phyloP scores from a whole-genome alignment of 2,888 invertebrate species.

The Tridacna gigas region DNA sequence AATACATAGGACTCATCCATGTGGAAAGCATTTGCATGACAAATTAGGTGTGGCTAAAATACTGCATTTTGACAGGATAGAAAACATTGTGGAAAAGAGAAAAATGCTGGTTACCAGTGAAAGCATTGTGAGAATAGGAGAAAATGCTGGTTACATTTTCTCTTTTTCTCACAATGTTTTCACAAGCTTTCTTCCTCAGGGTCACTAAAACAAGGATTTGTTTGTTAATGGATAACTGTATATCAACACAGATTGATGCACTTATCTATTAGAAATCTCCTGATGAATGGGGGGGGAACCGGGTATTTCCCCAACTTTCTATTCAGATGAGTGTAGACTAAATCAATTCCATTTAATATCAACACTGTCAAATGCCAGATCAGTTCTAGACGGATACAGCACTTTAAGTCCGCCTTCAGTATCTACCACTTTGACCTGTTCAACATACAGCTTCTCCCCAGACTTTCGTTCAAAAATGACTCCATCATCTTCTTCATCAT shows the following conservation, averaged over 20 bases:
- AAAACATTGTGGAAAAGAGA: too few relatives aligned
- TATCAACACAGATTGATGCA: too few relatives aligned
- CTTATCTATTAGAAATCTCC: too few relatives aligned
- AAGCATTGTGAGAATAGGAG: not conserved
- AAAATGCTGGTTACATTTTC: constrained; percentile 3
- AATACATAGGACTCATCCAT: too few relatives aligned
- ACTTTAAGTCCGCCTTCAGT: constrained; percentile 89
- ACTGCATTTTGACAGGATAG: too few relatives aligned
- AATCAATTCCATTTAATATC: constrained; percentile 23
- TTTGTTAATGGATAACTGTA: too few relatives aligned
- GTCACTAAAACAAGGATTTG: too few relatives aligned
- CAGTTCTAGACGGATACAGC: constrained; percentile 92
- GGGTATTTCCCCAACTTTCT: not conserved
- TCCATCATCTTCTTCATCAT: constrained; percentile 52
- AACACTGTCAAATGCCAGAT: constrained; percentile 85
- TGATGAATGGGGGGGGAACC: not conserved
- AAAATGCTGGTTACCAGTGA: not conserved
- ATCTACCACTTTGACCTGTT: constrained; percentile 91
- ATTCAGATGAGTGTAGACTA: not conserved
- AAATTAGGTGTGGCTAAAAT: too few relatives aligned
- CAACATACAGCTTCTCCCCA: constrained; percentile 84
- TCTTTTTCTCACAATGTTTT: not conserved
- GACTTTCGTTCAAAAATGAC: constrained; percentile 62
- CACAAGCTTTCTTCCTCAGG: too few relatives aligned
- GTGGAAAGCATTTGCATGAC: too few relatives aligned